Evolutionary conservation across 2,888 invertebrate species (phyloP), one percentile per base, ranked within the genome.

Genomic region (Disparrhopalites patrizii): DNA sequence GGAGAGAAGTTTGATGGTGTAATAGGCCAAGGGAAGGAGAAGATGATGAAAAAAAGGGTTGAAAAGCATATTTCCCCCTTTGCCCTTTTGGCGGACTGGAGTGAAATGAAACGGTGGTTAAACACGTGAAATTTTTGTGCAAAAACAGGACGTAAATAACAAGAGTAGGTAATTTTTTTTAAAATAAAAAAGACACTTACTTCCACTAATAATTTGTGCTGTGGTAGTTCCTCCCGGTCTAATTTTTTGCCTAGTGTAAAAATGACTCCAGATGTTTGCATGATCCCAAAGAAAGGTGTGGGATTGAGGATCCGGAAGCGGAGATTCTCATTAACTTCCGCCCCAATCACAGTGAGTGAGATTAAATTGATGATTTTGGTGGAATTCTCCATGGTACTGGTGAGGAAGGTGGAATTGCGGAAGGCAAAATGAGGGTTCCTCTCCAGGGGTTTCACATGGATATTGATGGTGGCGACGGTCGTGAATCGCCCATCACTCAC

Each of bases 311-410:
- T 90, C 62, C 84, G 82, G 80, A 93, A 96, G 74, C 88, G 85
- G 10, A 95, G 82, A 79, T 94, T 92, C 77, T 95, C 93, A 79
- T 93, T 90, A 68, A 95, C 82, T 62, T 86, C 86, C 71, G 88
- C 89, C 7, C 95, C 95, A 30, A 93, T 82, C n/a, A 94, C 91
- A 79, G 89, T 90, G 0, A 95, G 87, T 7, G 94, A 89, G 62
- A 88, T 86, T 4, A 96, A 85, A 0, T 88, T 90, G 23, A 86
- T 82, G 27, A 88, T 85, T 80, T 89, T 89, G 0, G 92, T 91
- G 3, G 89, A 86, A 79, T 96, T 95, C 79, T 96, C 96, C 38
- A 86, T 80, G 1, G 93, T 87, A 1, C 87, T 85, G 54, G 90
- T 93, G 77, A 87, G 87, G 80, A 93, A 93, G 38, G 87, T 83